These are phyloP conservation scores for Ictalurus furcatus DNA, from an alignment of 2,113 vertebrate genomes.

Conservation along the genomic window DNA sequence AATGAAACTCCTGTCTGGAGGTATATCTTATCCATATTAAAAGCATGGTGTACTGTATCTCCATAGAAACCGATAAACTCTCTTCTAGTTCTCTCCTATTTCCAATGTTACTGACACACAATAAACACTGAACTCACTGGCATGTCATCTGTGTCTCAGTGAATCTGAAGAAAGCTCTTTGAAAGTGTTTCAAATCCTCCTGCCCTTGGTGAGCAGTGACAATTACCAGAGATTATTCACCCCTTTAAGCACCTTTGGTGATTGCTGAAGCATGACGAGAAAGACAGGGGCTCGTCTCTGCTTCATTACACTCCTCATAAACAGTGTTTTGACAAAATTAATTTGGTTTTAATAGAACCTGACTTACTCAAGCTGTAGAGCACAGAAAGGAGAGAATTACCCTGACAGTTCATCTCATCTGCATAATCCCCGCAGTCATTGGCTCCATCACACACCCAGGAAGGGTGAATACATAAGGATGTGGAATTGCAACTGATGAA, in stretches of 20 bases:
- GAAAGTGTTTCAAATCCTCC: neutral
- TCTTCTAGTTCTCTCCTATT: neutral
- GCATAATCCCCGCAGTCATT: slow-evolving; percentile 97
- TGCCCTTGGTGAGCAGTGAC: slow-evolving; percentile 43
- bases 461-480: slow-evolving; percentile 90
- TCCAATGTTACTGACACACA: slow-evolving; percentile 26
- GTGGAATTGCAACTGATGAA: slow-evolving; percentile 96
- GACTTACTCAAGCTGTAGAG: slow-evolving; percentile 48
- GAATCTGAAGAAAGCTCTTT: slow-evolving; percentile 32
- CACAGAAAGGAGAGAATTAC: slow-evolving; percentile 73
- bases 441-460: slow-evolving; percentile 95
- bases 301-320: slow-evolving; percentile 54
- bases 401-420: slow-evolving; percentile 93
- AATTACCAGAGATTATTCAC: slow-evolving; percentile 55
- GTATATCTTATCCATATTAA: neutral
- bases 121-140: slow-evolving; percentile 35
- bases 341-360: slow-evolving; percentile 52
- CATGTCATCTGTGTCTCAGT: slow-evolving; percentile 12
- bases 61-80: neutral
- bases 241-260: slow-evolving; percentile 43
- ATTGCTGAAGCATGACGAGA: slow-evolving; percentile 43
- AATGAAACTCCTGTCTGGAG: slow-evolving; percentile 20
- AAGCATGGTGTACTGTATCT: slow-evolving; percentile 4
- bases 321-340: slow-evolving; percentile 54
- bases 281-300: slow-evolving; percentile 51